Evolutionary conservation across 2,113 vertebrate genomes (phyloP).

Genomic region (Equus quagga): DNA sequence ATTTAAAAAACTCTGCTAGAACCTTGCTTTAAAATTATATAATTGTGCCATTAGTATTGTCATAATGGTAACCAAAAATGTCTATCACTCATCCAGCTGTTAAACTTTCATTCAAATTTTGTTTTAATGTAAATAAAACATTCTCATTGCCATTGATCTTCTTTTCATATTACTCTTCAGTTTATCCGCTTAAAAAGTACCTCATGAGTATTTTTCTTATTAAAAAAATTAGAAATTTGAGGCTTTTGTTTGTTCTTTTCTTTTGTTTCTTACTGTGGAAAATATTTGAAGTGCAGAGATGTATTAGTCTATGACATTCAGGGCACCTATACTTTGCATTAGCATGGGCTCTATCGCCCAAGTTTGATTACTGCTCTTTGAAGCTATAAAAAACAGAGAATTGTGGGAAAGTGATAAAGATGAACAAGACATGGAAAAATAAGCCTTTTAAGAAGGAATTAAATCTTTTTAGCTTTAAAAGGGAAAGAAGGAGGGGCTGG

Average conservation of each 20-base stretch:
- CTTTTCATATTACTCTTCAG: slow-evolving; percentile 17
- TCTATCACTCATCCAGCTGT: not conserved
- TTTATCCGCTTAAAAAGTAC: slow-evolving; percentile 24
- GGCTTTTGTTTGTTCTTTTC: not conserved
- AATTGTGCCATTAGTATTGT: not conserved
- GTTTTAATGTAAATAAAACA: slow-evolving; percentile 22
- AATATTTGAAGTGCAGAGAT: not conserved
- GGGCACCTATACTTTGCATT: not conserved
- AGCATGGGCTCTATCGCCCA: not conserved
- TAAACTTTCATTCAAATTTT: not conserved
- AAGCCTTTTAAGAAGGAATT: not conserved
- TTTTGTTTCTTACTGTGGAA: slow-evolving; percentile 26
- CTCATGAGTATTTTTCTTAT: not conserved
- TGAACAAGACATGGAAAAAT: not conserved
- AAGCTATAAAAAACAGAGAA: not conserved
- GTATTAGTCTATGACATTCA: not conserved
- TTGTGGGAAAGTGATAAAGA: not conserved
- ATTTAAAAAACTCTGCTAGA: not conserved
- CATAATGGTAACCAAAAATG: not conserved
- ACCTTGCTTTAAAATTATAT: slow-evolving; percentile 37
- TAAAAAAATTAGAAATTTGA: not conserved
- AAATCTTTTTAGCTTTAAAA: not conserved
- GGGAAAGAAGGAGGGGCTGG: too few species aligned
- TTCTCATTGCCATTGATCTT: not conserved
- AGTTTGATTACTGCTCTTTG: not conserved